Base-by-base conservation (phyloP, 2,113 vertebrate species). In the Capra hircus region DNA sequence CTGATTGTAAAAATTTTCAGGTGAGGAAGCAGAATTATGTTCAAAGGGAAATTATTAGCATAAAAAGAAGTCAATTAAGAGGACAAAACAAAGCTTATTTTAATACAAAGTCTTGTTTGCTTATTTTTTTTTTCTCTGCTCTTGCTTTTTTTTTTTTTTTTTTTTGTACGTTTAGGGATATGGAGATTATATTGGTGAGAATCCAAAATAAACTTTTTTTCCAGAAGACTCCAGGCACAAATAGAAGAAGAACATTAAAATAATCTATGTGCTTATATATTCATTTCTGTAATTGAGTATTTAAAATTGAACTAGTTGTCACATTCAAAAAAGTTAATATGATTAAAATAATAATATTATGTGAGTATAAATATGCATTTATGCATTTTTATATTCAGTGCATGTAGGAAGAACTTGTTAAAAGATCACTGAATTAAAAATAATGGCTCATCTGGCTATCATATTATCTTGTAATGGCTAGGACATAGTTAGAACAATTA, bases 221-320 rank as follows among this genome's bases (percentile, higher is more conserved):
- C 90, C 11, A 33, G 23, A 84, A 81, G 15, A n/a, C 59, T 2
- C 0, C 9, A 88, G 30, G 28, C 0, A 96, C 6, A 83, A 43
- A 78, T 52, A 80, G 10, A 96, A 64, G 52, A 67, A 62, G 33
- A 62, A 8, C 7, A 85, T 43, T 7, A 85, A 84, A 88, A 82
- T 30, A 67, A 90, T 52, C 10, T 53, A 23, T 14, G 15, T 74
- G 4, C n/a, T 2, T 0, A 60, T 52, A 45, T 53, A 55, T 27
- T 77, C 2, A 52, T 94, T 94, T 80, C 77, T 62, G 43, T 23
- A 77, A 2, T 16, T 60, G 55, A 2, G 4, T 57, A 23, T 67
- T 94, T 92, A 94, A 96, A 84, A 90, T 30, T 83, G 7, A 96
- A 93, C 53, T 90, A 23, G 85, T 48, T 43, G 45, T 90, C 52